Evolutionary conservation across 2,797 vertebrate genomes (phyloP).

Genomic region (Sebastes taczanowskii): DNA sequence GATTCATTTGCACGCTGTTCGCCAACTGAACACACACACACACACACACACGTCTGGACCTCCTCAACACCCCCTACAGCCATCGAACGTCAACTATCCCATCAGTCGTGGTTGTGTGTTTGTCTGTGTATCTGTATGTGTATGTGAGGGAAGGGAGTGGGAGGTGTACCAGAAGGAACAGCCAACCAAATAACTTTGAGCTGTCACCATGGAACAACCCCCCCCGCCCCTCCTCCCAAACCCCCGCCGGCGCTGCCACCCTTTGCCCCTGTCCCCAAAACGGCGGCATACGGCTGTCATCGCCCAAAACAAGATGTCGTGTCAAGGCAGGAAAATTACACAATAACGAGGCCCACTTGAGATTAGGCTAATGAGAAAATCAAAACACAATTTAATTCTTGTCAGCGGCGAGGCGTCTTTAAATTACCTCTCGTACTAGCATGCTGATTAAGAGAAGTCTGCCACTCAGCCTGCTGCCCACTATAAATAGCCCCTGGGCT

Average conservation of each 20-base stretch:
- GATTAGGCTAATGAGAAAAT: conserved; percentile 91
- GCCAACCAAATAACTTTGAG: conserved; percentile 77
- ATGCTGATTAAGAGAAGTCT: conserved; percentile 85
- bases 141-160: not conserved
- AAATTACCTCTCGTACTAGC: conserved; percentile 85
- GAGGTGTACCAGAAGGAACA: conserved; percentile 48
- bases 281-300: conserved; percentile 84
- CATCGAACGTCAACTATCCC: conserved; percentile 48
- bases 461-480: conserved; percentile 78
- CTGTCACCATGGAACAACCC: conserved; percentile 56
- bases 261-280: conserved; percentile 72
- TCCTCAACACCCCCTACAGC: conserved; percentile 64
- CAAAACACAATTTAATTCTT: conserved; percentile 90
- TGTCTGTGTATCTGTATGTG: conserved; percentile 9
- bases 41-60: conserved; percentile 35
- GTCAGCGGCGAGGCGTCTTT: conserved; percentile 84
- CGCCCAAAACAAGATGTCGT: conserved; percentile 85
- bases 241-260: conserved; percentile 31
- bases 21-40: conserved; percentile 38
- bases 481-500: conserved; percentile 80
- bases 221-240: not conserved
- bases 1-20: conserved; percentile 70
- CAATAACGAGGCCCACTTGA: conserved; percentile 89
- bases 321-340: conserved; percentile 86
- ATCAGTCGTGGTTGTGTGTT: conserved; percentile 40